A percentile compares a stretch with the other conserved stretches of the same genome.
These are phyloP conservation scores for Pachycephala philippinensis DNA, from an alignment of 2,113 vertebrate species.

Conservation along the genomic window DNA sequence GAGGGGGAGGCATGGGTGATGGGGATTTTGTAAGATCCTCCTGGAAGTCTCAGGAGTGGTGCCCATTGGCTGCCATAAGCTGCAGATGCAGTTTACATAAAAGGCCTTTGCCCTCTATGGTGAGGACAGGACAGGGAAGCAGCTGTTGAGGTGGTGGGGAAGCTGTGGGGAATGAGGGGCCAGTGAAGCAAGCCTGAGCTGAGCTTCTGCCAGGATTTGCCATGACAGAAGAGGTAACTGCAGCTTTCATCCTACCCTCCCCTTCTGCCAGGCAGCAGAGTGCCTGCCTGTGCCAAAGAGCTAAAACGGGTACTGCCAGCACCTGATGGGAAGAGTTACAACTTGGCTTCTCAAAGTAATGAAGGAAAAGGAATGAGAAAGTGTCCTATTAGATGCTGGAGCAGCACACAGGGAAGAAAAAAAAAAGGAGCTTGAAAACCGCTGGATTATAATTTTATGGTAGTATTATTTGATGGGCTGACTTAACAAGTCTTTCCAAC, in stretches of 20 bases:
- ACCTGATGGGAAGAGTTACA: not conserved
- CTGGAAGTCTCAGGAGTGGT: not conserved
- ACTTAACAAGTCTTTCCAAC: slow-evolving; percentile 68
- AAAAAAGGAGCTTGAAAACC: slow-evolving; percentile 11
- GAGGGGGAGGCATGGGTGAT: not conserved
- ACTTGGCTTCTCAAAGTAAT: not conserved
- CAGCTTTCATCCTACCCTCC: not conserved
- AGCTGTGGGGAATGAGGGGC: not conserved
- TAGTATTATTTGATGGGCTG: slow-evolving; percentile 44
- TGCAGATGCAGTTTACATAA: not conserved
- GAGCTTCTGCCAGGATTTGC: not conserved
- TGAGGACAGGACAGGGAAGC: not conserved
- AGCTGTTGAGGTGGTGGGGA: not conserved
- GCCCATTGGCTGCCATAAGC: not conserved
- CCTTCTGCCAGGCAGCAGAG: not conserved
- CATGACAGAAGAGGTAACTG: not conserved
- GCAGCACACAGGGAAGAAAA: not conserved
- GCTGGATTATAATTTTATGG: slow-evolving; percentile 56
- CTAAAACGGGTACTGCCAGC: not conserved
- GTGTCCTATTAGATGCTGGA: not conserved
- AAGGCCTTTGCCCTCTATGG: not conserved
- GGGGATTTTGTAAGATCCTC: not conserved
- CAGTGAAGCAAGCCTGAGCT: not conserved
- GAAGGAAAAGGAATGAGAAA: not conserved
- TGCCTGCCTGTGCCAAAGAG: not conserved